Conservation (phyloP, 30 jellyfish, hydroid and myxozoan genomes). For the Pelagia noctiluca region DNA sequence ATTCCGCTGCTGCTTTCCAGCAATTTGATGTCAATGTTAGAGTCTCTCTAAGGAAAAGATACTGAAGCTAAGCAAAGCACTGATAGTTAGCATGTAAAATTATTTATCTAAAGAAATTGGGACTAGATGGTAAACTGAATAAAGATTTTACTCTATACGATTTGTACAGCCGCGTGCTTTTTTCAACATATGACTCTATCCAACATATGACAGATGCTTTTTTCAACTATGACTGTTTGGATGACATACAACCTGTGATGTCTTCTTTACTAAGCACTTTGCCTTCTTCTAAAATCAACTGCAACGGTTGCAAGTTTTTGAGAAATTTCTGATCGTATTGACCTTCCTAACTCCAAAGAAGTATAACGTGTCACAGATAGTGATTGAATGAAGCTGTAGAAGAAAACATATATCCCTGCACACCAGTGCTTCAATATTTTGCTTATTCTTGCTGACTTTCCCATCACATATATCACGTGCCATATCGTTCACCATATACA, state of each 20-base stretch:
- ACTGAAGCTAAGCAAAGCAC: slow-evolving; percentile 6
- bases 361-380: not conserved
- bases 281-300: not conserved
- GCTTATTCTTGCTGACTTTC: too few species aligned
- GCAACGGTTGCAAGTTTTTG: not conserved
- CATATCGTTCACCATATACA: too few species aligned
- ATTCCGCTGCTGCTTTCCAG: not conserved
- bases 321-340: not conserved
- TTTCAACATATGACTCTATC: slow-evolving; percentile 16
- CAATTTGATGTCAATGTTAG: slow-evolving; percentile 1
- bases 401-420: not conserved
- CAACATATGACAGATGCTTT: too few species aligned
- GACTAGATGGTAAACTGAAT: slow-evolving; percentile 2
- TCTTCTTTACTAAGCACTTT: slow-evolving; percentile 12
- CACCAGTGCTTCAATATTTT: not conserved
- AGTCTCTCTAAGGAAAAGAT: not conserved
- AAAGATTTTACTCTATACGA: not conserved
- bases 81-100: slow-evolving; percentile 1
- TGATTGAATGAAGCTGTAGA: not conserved
- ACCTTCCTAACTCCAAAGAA: slow-evolving; percentile 6
- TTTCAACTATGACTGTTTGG: not conserved
- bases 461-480: too few species aligned
- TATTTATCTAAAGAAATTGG: not conserved
- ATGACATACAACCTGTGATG: slow-evolving; percentile 5
- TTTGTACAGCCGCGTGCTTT: not conserved